These are phyloP conservation scores for Ips nitidus DNA, from an alignment of 1,140 invertebrate genomes.

Conservation along the genomic window DNA sequence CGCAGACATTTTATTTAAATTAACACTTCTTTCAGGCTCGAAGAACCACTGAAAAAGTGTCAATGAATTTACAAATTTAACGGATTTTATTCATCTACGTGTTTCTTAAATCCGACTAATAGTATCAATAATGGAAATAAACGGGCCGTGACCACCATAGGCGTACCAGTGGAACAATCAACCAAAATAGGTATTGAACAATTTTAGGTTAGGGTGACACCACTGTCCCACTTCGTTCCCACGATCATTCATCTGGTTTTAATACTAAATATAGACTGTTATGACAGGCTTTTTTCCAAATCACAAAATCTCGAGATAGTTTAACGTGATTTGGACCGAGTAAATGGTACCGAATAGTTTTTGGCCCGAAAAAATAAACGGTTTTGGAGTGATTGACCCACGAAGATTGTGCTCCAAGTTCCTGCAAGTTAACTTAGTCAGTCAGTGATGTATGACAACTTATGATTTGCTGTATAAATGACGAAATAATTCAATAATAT, in stretches of 20 bases:
- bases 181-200: too few species aligned
- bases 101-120: slow-evolving; percentile 17
- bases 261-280: slow-evolving; percentile 7
- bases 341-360: background rate
- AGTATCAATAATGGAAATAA: slow-evolving; percentile 22
- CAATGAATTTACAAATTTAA: slow-evolving; percentile 20
- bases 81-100: slow-evolving; percentile 12
- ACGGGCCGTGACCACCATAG: background rate
- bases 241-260: slow-evolving; percentile 4
- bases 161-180: background rate
- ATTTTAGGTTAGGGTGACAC: background rate
- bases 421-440: too few species aligned
- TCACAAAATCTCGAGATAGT: slow-evolving; percentile 6
- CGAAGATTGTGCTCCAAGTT: too few species aligned
- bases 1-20: slow-evolving; percentile 20
- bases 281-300: slow-evolving; percentile 9
- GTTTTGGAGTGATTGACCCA: too few species aligned
- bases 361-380: background rate
- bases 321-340: slow-evolving; percentile 4
- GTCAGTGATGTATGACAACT: too few species aligned
- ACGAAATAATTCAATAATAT: too few species aligned
- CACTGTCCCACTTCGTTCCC: slow-evolving; percentile 11
- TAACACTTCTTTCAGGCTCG: slow-evolving; percentile 1
- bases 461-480: too few species aligned
- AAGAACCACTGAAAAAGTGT: slow-evolving; percentile 1